Evolutionary conservation across 2,888 invertebrate species (phyloP).

Genomic region (Synanthedon formicaeformis): DNA sequence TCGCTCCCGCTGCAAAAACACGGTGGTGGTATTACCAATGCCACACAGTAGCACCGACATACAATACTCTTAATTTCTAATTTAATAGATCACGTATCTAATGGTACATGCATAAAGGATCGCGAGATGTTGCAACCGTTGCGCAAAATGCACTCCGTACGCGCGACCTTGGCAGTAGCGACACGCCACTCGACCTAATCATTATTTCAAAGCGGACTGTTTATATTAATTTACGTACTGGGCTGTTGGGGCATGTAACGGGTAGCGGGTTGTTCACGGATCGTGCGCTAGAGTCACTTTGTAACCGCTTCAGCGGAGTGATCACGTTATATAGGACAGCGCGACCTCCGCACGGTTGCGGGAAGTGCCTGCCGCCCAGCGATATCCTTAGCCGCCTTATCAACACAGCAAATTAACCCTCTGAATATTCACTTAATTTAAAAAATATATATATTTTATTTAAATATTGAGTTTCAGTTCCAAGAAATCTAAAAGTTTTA

Average conservation of each 20-base stretch:
- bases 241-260: constrained; percentile 22
- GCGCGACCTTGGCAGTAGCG: constrained; percentile 30
- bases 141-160: constrained; percentile 18
- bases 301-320: constrained; percentile 48
- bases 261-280: constrained; percentile 35
- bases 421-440: neutral
- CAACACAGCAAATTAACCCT: neutral
- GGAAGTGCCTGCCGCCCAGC: neutral
- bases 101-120: constrained; percentile 21
- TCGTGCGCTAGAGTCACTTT: constrained; percentile 48
- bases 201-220: constrained; percentile 13
- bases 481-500: too few relatives aligned
- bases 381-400: neutral
- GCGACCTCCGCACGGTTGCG: constrained; percentile 11
- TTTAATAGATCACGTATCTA: constrained; percentile 36
- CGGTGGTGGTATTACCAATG: constrained; percentile 30
- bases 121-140: constrained; percentile 23
- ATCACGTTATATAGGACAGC: constrained; percentile 62
- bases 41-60: constrained; percentile 18
- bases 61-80: constrained; percentile 10
- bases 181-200: constrained; percentile 18
- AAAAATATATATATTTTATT: neutral
- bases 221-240: constrained; percentile 37
- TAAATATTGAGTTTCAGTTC: too few relatives aligned
- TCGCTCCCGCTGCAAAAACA: constrained; percentile 51